These are phyloP conservation scores for Sebastolobus altivelis DNA, from an alignment of 2,797 vertebrate genomes.

Conservation along the genomic window DNA sequence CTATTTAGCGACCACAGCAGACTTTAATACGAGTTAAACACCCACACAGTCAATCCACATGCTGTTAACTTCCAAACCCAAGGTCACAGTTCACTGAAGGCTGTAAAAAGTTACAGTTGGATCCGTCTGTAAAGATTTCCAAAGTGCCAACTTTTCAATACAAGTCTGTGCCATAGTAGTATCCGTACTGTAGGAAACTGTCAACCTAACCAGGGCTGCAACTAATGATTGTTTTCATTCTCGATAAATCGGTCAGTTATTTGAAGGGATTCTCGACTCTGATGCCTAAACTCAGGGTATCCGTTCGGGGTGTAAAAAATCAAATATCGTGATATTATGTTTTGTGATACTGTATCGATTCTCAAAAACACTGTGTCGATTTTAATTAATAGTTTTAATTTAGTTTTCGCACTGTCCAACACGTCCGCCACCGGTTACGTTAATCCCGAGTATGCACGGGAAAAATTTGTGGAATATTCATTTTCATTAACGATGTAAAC, in stretches of 20 bases:
- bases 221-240: background rate
- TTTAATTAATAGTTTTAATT: too few relatives aligned
- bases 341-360: too few relatives aligned
- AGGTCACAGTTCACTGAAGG: slow-evolving; percentile 8
- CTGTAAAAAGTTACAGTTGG: background rate
- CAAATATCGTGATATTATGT: too few relatives aligned
- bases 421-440: too few relatives aligned
- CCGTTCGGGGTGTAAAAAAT: too few relatives aligned
- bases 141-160: background rate
- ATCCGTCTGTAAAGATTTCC: background rate
- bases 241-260: background rate
- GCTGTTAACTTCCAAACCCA: slow-evolving; percentile 8
- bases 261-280: too few relatives aligned
- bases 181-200: background rate
- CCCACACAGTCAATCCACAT: slow-evolving; percentile 33
- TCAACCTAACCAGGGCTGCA: background rate
- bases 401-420: too few relatives aligned
- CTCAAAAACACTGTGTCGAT: too few relatives aligned
- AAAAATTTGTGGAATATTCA: too few relatives aligned
- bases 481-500: too few relatives aligned
- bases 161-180: background rate
- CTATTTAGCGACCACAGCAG: slow-evolving; percentile 45
- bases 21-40: slow-evolving; percentile 15
- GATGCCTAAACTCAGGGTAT: too few relatives aligned
- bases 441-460: too few relatives aligned